A percentile compares a stretch with the other conserved stretches of the same genome.
Evolutionary conservation across 2,113 vertebrate genomes (phyloP).

Genomic region (Stercorarius parasiticus): DNA sequence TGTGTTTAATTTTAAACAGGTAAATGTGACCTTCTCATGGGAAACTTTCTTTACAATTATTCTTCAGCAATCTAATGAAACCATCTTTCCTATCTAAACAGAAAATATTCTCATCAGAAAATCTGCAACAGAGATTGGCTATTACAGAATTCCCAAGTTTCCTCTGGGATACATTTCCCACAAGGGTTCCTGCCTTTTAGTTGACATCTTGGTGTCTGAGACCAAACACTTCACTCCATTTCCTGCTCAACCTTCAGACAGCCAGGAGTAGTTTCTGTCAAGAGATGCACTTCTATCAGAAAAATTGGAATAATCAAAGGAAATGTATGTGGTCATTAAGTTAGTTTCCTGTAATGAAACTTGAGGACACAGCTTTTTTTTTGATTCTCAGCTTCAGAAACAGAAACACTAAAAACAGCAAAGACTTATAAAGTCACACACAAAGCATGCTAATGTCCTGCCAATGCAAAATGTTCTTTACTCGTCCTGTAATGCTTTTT

Average conservation of each 20-base stretch:
- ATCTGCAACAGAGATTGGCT: background rate
- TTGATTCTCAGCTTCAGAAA: background rate
- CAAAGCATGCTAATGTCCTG: background rate
- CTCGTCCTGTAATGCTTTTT: background rate
- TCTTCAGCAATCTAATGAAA: background rate
- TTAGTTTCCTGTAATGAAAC: background rate
- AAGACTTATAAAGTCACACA: background rate
- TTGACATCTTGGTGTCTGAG: background rate
- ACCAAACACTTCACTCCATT: background rate
- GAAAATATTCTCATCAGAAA: background rate
- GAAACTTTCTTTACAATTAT: background rate
- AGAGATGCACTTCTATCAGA: background rate
- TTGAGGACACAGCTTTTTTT: background rate
- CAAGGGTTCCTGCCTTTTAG: background rate
- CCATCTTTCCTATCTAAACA: background rate
- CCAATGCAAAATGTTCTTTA: background rate
- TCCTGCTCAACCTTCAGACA: background rate
- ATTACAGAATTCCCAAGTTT: background rate
- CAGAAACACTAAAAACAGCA: background rate
- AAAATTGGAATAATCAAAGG: background rate
- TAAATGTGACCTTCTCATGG: background rate
- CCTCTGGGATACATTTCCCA: background rate
- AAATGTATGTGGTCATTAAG: background rate
- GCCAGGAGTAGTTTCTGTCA: background rate
- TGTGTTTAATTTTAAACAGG: slow-evolving; percentile 39